Evolutionary conservation across 2,888 invertebrate genomes (phyloP).

Genomic region (Rhagonycha fulva): DNA sequence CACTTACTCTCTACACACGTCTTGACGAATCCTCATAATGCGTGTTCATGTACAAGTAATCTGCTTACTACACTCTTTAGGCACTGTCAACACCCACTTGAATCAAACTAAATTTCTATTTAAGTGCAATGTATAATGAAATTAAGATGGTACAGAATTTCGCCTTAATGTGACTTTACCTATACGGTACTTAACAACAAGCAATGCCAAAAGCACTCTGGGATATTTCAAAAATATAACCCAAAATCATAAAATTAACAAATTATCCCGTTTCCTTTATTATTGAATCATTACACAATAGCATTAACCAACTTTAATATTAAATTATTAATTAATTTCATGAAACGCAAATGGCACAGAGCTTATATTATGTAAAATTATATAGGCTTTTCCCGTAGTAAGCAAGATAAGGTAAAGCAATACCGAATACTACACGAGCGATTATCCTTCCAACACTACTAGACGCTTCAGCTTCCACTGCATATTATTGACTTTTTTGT

Average conservation of each 20-base stretch:
- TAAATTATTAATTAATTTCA: not conserved
- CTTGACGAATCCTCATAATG: slow-evolving; percentile 39
- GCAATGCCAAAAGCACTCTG: not conserved
- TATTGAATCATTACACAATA: not conserved
- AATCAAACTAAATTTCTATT: slow-evolving; percentile 18
- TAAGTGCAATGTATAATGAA: slow-evolving; percentile 11
- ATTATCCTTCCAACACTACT: not conserved
- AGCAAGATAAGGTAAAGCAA: not conserved
- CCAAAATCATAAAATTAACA: not conserved
- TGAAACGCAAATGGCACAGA: not conserved
- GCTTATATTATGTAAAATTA: not conserved
- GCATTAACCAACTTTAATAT: not conserved
- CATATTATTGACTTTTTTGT: not conserved
- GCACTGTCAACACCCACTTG: slow-evolving; percentile 16
- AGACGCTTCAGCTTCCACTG: not conserved
- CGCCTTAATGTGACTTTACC: not conserved
- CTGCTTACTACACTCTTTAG: slow-evolving; percentile 30
- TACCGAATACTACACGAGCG: not conserved
- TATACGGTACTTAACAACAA: not conserved
- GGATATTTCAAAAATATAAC: not conserved
- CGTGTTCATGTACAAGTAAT: slow-evolving; percentile 35
- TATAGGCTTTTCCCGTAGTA: not conserved
- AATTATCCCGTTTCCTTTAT: not conserved
- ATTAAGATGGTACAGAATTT: not conserved
- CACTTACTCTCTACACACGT: slow-evolving; percentile 40